A percentile compares a stretch with the other conserved stretches of the same genome.
Conservation (phyloP, 2,888 invertebrate genomes). For the Psylliodes chrysocephalus region DNA sequence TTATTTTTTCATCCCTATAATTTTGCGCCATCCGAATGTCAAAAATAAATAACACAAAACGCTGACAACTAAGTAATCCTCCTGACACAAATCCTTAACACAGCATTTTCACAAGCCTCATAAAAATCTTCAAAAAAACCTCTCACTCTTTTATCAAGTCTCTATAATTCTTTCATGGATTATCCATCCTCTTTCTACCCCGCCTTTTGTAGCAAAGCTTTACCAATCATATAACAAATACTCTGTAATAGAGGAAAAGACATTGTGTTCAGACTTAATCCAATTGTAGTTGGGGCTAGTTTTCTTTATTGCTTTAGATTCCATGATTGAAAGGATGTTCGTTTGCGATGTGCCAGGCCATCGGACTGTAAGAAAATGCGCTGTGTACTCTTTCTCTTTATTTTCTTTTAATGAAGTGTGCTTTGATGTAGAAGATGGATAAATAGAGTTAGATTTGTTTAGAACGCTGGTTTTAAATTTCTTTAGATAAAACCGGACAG, state of each 20-base stretch:
- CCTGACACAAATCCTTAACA: slow-evolving; percentile 4
- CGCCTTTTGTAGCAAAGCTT: slow-evolving; percentile 31
- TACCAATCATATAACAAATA: slow-evolving; percentile 45
- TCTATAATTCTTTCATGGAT: slow-evolving; percentile 38
- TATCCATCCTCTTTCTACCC: slow-evolving; percentile 33
- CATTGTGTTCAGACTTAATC: slow-evolving; percentile 46
- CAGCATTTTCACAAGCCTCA: background rate
- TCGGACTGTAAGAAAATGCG: slow-evolving; percentile 36
- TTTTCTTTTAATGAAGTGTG: slow-evolving; percentile 39
- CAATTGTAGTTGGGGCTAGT: slow-evolving; percentile 46
- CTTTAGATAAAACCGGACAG: too few relatives aligned
- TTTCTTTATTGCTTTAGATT: slow-evolving; percentile 43
- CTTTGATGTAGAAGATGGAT: slow-evolving; percentile 38
- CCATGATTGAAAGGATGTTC: slow-evolving; percentile 49
- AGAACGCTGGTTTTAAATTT: background rate
- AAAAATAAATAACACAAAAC: background rate
- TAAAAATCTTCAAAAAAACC: slow-evolving; percentile 5
- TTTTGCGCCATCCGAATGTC: background rate
- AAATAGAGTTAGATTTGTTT: slow-evolving; percentile 27
- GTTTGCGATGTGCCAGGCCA: slow-evolving; percentile 43
- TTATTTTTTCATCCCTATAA: too few relatives aligned
- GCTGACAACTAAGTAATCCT: background rate
- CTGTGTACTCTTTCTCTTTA: slow-evolving; percentile 27
- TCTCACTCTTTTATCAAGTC: slow-evolving; percentile 25
- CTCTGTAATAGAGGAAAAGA: slow-evolving; percentile 45